A percentile compares a stretch with the other conserved stretches of the same genome.
phyloP scores from a whole-genome alignment of 1,140 invertebrate genomes.

The Drosophila arizonae region DNA sequence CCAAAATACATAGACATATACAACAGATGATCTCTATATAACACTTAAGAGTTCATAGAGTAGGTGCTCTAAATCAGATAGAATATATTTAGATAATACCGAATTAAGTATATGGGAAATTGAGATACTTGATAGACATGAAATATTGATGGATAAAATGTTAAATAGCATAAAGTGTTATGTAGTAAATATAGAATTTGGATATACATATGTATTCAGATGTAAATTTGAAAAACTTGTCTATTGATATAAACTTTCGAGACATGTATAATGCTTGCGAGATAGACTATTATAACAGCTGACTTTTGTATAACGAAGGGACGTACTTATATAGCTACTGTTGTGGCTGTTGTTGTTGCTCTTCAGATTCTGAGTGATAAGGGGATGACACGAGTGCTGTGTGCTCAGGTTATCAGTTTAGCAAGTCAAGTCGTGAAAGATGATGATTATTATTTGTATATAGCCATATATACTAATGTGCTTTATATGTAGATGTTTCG shows the following conservation, averaged over 20 bases:
- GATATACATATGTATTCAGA: too few relatives aligned
- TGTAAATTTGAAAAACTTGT: too few relatives aligned
- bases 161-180: too few relatives aligned
- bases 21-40: too few relatives aligned
- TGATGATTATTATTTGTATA: constrained; percentile 39
- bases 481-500: constrained; percentile 23
- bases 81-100: too few relatives aligned
- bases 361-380: constrained; percentile 56
- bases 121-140: too few relatives aligned
- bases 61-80: too few relatives aligned
- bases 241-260: background rate
- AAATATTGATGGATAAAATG: too few relatives aligned
- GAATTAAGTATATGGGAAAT: too few relatives aligned
- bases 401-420: constrained; percentile 47
- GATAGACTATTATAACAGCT: constrained; percentile 2
- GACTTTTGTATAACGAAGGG: background rate
- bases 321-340: background rate
- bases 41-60: too few relatives aligned
- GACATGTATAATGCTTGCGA: background rate
- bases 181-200: too few relatives aligned
- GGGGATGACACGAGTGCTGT: constrained; percentile 17
- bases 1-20: too few relatives aligned
- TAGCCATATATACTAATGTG: constrained; percentile 19
- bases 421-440: constrained; percentile 39
- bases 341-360: constrained; percentile 5